Percentiles rank a stretch among this genome's conserved stretches.
These are phyloP conservation scores for Lasaia peninsularis DNA, from an alignment of 1,140 invertebrate species.

Conservation along the genomic window DNA sequence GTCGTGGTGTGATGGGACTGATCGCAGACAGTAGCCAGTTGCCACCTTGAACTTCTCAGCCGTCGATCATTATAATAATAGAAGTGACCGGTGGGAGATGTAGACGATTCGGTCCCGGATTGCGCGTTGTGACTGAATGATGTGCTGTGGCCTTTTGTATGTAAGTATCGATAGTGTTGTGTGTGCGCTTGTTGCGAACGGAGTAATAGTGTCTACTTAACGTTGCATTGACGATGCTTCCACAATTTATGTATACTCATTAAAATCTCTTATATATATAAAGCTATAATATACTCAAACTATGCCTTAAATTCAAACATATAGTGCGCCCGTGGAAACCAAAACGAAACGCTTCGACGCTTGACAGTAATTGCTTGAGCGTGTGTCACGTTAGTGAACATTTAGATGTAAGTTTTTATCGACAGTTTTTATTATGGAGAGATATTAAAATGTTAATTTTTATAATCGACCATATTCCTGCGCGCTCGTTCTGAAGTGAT, in stretches of 20 bases:
- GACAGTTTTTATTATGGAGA: constrained; percentile 67
- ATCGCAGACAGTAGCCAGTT: background rate
- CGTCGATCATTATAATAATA: constrained; percentile 3
- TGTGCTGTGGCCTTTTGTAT: constrained; percentile 76
- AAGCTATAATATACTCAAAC: constrained; percentile 44
- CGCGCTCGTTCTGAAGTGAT: constrained; percentile 50
- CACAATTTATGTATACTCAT: constrained; percentile 25
- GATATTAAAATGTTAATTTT: constrained; percentile 56
- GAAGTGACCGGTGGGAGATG: constrained; percentile 22
- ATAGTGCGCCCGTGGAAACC: constrained; percentile 28
- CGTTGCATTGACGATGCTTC: constrained; percentile 40
- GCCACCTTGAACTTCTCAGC: background rate
- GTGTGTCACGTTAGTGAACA: constrained; percentile 49
- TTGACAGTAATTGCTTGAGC: constrained; percentile 53
- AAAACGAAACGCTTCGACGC: constrained; percentile 44
- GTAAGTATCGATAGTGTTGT: constrained; percentile 56
- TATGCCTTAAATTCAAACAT: constrained; percentile 59
- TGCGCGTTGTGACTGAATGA: constrained; percentile 75
- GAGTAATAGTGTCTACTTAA: constrained; percentile 36
- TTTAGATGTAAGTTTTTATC: constrained; percentile 73
- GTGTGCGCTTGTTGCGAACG: constrained; percentile 61
- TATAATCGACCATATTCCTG: constrained; percentile 62
- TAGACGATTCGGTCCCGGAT: constrained; percentile 29
- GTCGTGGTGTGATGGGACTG: constrained; percentile 21
- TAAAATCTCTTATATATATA: constrained; percentile 46